Percentiles rank a stretch among this genome's conserved stretches.
Evolutionary conservation across 2,888 invertebrate genomes (phyloP).

Genomic region (Drosophila atroscutellata): DNA sequence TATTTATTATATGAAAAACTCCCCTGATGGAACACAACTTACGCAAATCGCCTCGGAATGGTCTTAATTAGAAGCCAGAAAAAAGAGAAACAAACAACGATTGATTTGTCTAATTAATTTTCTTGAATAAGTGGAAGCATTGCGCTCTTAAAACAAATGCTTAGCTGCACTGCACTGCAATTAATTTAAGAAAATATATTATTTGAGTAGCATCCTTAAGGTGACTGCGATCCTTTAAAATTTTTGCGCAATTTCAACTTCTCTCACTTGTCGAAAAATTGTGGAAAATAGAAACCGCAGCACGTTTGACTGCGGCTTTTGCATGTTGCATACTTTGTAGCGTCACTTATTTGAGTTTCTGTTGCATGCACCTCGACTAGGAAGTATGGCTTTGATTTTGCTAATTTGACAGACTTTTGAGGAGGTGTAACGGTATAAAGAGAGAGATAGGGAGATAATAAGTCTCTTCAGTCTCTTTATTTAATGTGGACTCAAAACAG

Average conservation of each 20-base stretch:
- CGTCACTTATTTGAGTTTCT: slow-evolving; percentile 28
- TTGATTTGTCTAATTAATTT: not conserved
- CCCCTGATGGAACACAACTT: not conserved
- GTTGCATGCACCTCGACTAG: slow-evolving; percentile 34
- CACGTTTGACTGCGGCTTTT: slow-evolving; percentile 69
- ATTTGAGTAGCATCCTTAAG: slow-evolving; percentile 13
- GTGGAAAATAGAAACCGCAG: slow-evolving; percentile 65
- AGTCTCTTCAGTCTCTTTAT: not conserved
- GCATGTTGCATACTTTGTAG: slow-evolving; percentile 72
- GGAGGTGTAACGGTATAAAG: not conserved
- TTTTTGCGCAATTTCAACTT: not conserved
- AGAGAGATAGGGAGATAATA: not conserved
- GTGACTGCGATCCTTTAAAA: not conserved
- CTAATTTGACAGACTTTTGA: slow-evolving; percentile 51
- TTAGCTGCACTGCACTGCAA: not conserved
- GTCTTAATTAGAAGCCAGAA: not conserved
- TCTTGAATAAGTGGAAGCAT: not conserved
- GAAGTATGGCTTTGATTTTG: slow-evolving; percentile 54
- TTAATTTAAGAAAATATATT: not conserved
- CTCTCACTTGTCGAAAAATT: slow-evolving; percentile 43
- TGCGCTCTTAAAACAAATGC: not conserved
- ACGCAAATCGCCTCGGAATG: not conserved
- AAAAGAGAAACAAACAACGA: not conserved
- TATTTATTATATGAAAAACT: not conserved
- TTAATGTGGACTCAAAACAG: not conserved